phyloP scores from a whole-genome alignment of 2,113 vertebrate species.

The Megatriorchis doriae region DNA sequence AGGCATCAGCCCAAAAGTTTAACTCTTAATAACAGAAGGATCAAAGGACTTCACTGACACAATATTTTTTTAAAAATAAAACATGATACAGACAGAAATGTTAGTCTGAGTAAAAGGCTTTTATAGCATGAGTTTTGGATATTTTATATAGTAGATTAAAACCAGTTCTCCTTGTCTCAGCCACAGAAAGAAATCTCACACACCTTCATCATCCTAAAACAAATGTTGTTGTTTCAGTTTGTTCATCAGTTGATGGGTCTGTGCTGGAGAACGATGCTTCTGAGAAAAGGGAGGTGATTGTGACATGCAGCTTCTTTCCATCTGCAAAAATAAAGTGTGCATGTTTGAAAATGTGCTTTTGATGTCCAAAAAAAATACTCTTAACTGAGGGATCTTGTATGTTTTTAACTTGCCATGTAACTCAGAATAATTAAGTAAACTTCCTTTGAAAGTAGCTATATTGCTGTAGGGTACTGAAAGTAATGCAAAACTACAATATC shows the following conservation, averaged over 20 bases:
- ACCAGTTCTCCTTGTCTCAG: not conserved
- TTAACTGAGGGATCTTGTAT: not conserved
- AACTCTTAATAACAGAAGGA: constrained; percentile 14
- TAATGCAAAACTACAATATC: not conserved
- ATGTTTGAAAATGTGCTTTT: constrained; percentile 35
- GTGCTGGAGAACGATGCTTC: not conserved
- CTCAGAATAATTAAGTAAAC: constrained; percentile 25
- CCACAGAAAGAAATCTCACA: not conserved
- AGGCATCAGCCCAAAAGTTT: not conserved
- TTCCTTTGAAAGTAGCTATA: constrained; percentile 34
- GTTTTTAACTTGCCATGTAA: constrained; percentile 15
- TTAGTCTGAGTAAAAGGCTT: not conserved
- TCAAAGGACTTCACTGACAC: constrained; percentile 31
- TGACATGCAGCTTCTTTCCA: not conserved
- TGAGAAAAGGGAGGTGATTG: not conserved
- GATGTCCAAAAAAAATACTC: constrained; percentile 1
- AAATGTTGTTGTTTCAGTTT: not conserved
- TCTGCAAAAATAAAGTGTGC: not conserved
- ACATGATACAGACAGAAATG: constrained; percentile 22
- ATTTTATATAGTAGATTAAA: constrained; percentile 3
- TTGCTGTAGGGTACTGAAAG: constrained; percentile 51
- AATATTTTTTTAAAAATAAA: constrained; percentile 41
- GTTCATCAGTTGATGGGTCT: not conserved
- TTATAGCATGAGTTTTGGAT: not conserved
- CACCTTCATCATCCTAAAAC: not conserved